These are phyloP conservation scores for Anguilla japonica DNA, from an alignment of 2,113 vertebrate genomes.

Conservation along the genomic window DNA sequence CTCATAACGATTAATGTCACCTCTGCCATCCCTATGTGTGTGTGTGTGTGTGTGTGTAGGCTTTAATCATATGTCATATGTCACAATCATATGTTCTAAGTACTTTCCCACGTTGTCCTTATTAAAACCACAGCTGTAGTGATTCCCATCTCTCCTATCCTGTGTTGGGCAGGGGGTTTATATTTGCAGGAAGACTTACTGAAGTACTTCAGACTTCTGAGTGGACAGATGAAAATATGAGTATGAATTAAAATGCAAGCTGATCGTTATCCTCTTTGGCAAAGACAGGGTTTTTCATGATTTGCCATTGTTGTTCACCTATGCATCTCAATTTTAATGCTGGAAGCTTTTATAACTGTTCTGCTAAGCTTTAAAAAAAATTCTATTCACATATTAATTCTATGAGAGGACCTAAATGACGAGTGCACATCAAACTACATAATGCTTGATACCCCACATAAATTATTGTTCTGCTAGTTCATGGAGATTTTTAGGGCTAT, in stretches of 20 bases:
- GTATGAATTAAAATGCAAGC: not conserved
- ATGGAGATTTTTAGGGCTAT: too few relatives aligned
- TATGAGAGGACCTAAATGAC: too few relatives aligned
- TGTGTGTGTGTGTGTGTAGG: conserved; percentile 6
- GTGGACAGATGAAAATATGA: not conserved
- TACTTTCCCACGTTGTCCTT: not conserved
- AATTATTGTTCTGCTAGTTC: too few relatives aligned
- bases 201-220: not conserved
- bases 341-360: too few relatives aligned
- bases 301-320: too few relatives aligned
- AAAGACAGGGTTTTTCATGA: not conserved
- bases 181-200: not conserved
- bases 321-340: too few relatives aligned
- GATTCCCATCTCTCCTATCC: not conserved
- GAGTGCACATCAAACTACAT: too few relatives aligned
- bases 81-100: not conserved
- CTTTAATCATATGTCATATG: conserved; percentile 25
- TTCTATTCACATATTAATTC: too few relatives aligned
- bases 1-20: conserved; percentile 1
- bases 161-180: not conserved
- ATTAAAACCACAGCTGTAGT: not conserved
- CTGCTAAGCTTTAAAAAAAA: too few relatives aligned
- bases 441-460: too few relatives aligned
- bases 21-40: not conserved
- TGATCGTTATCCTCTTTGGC: not conserved